Base-by-base conservation (phyloP, 2,888 invertebrate genomes). In the Nasonia oneida region DNA sequence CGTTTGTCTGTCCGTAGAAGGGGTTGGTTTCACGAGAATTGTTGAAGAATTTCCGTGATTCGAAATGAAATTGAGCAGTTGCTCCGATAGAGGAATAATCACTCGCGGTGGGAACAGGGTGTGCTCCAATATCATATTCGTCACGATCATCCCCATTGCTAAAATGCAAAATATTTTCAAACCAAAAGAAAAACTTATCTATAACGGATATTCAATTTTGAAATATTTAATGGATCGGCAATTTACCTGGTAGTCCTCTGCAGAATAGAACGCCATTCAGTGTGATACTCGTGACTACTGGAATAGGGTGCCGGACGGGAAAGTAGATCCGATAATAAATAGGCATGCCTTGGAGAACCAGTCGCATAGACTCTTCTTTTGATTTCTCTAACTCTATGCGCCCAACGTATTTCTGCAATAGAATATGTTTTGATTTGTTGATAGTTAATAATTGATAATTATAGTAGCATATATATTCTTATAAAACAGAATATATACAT, bases 51-150 rank as follows among this genome's bases (percentile, higher is more conserved):
- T 67, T 23, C 75, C 71, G 0, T 73, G 71, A 64, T 84, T 82
- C 2, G 39, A 47, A 8, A 83, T 47, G 6, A 73, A 64, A 70
- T 81, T 37, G 0, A 85, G 75, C 47, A 87, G 42, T 18, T 87
- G 77, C 18, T 87, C 77, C 6, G 87, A 79, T 4, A 85, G 39
- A 1, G 87, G 83, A 53, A 87, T 71, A 2, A 89, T 73, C 6
- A 89, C 78, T 47, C 88, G 85, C 4, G 93, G 91, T 33, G 93
- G 92, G 81, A 90, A 92, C 3, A 94, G 87, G 0, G 90, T 92
- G 79, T 94, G 93, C 84, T 93, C 93, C 81, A 94, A 88, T 76
- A 89, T 89, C n/a, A 94, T 93, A 1, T 90, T 90, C 4, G 93
- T 94, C 4, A 93, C 90, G 5, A 92, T 76, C n/a, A 88, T 88